Evolutionary conservation across 2,888 invertebrate genomes (phyloP).

Genomic region (Ennomos quercinarius): DNA sequence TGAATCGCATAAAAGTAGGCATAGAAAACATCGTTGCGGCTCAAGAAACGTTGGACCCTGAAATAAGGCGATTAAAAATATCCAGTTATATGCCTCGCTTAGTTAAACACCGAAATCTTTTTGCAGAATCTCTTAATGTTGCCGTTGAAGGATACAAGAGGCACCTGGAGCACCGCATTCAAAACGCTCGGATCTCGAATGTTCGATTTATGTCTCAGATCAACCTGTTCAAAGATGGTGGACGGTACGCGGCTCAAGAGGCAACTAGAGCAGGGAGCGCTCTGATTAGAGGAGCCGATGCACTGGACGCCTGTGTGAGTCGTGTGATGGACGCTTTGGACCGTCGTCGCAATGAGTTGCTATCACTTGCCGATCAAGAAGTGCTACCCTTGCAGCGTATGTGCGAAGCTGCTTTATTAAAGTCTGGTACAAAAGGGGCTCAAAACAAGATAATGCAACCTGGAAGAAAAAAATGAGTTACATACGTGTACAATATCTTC

Average conservation of each 20-base stretch:
- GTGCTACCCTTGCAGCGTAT: conserved; percentile 53
- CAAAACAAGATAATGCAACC: conserved; percentile 46
- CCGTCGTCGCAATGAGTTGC: conserved; percentile 54
- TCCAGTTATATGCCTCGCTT: conserved; percentile 65
- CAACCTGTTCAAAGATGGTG: conserved; percentile 64
- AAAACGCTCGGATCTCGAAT: conserved; percentile 69
- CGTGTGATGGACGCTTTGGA: conserved; percentile 55
- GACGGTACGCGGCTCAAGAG: conserved; percentile 62
- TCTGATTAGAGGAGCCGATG: conserved; percentile 60
- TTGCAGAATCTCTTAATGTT: conserved; percentile 61
- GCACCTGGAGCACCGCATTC: conserved; percentile 57
- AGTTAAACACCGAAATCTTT: conserved; percentile 56
- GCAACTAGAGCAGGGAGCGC: conserved; percentile 53
- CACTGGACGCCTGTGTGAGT: conserved; percentile 56
- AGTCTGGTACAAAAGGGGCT: conserved; percentile 41
- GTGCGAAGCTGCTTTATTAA: conserved; percentile 51
- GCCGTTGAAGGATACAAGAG: conserved; percentile 53
- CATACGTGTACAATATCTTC: not conserved
- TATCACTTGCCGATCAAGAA: conserved; percentile 57
- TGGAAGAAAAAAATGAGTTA: conserved; percentile 45
- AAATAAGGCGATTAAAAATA: conserved; percentile 65
- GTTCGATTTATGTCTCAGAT: conserved; percentile 63
- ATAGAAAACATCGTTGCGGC: conserved; percentile 48
- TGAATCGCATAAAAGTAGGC: conserved; percentile 51
- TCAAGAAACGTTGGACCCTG: conserved; percentile 50